Evolutionary conservation across 1,140 invertebrate species (phyloP).

Genomic region (Periplaneta americana): DNA sequence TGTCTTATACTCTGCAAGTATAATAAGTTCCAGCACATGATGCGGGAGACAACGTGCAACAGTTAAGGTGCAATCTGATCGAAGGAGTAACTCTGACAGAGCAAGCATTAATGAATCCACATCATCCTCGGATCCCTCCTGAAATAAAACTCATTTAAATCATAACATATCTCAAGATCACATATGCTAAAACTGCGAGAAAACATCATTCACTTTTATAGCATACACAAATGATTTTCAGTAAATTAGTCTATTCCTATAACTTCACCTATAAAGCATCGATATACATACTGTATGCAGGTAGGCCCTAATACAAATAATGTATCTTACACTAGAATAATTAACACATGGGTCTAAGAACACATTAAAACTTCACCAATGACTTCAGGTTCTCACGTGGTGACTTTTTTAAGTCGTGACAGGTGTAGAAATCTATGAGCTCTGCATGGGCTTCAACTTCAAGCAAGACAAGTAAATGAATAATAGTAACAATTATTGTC

Average conservation of each 20-base stretch:
- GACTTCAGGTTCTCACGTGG: no score
- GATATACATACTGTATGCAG: neutral
- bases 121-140: neutral
- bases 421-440: no score
- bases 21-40: slow-evolving; percentile 34
- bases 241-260: neutral
- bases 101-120: neutral
- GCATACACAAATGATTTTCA: neutral
- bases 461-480: no score
- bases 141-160: neutral
- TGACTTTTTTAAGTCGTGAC: no score
- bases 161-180: neutral
- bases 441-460: no score
- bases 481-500: no score
- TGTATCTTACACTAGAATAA: neutral
- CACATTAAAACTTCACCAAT: no score
- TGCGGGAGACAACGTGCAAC: slow-evolving; percentile 39
- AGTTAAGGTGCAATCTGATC: slow-evolving; percentile 29
- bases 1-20: slow-evolving; percentile 27
- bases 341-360: no score
- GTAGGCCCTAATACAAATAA: neutral
- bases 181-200: neutral
- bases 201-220: neutral
- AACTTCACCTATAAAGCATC: neutral
- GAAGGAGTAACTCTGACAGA: slow-evolving; percentile 29